These are phyloP conservation scores for Hybognathus amarus DNA, from an alignment of 2,797 vertebrate species.

Conservation along the genomic window DNA sequence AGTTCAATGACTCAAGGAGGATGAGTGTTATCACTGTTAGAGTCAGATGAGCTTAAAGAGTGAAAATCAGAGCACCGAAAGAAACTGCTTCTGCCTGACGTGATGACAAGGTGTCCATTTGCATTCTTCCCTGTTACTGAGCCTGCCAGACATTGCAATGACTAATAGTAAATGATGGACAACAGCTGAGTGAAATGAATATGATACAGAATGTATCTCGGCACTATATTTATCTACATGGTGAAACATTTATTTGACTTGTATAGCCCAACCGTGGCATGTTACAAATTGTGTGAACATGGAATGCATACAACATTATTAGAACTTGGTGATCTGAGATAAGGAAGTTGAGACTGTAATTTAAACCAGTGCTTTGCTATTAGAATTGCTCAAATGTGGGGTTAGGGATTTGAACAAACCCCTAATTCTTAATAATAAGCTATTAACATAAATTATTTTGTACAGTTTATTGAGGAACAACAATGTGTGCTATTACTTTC, in stretches of 20 bases:
- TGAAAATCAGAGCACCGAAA: conserved; percentile 50
- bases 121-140: conserved; percentile 45
- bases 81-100: conserved; percentile 19
- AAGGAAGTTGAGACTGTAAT: neutral
- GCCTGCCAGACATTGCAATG: conserved; percentile 40
- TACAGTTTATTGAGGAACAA: neutral
- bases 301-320: neutral
- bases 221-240: conserved; percentile 7
- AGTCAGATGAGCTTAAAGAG: conserved; percentile 48
- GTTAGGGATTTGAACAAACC: neutral
- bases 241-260: conserved; percentile 11
- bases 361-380: neutral
- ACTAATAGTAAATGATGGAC: conserved; percentile 35
- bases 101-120: conserved; percentile 41
- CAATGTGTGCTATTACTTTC: neutral
- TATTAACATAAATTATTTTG: neutral
- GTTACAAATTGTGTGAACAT: neutral
- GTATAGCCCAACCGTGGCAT: neutral
- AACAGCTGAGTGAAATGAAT: conserved; percentile 33
- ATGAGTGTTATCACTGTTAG: conserved; percentile 50
- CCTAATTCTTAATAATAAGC: neutral
- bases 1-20: conserved; percentile 45
- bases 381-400: neutral
- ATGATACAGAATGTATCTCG: conserved; percentile 19
- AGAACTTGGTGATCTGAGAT: neutral